Evolutionary conservation across 2,113 vertebrate genomes (phyloP).

Genomic region (Phylloscopus whistleri): DNA sequence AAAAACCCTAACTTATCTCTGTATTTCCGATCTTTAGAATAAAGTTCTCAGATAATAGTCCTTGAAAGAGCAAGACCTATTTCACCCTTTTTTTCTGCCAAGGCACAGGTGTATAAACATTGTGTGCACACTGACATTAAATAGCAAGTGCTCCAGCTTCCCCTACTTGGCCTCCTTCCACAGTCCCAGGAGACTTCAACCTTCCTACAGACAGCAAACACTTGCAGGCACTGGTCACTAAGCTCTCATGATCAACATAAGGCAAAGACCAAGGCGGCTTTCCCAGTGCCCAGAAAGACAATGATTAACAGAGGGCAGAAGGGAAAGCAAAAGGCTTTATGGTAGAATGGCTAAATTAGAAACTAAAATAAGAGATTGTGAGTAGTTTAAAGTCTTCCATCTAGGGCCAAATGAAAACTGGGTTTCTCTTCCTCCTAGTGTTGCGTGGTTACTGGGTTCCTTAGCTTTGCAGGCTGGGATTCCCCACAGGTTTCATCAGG

Average conservation of each 20-base stretch:
- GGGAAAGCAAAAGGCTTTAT: not conserved
- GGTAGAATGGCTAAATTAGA: not conserved
- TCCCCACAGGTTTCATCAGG: not conserved
- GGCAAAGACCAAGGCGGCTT: accelerated
- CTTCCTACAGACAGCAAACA: not conserved
- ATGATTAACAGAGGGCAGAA: not conserved
- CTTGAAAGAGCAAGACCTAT: not conserved
- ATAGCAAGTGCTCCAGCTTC: not conserved
- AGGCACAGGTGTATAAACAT: not conserved
- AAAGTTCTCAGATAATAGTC: not conserved
- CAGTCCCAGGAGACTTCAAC: not conserved
- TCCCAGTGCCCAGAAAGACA: not conserved
- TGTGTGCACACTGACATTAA: not conserved
- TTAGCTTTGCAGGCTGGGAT: not conserved
- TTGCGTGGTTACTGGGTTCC: not conserved
- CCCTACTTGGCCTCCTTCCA: not conserved
- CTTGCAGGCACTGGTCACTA: not conserved
- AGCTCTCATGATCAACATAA: not conserved
- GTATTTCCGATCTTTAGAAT: not conserved
- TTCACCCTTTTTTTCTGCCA: not conserved
- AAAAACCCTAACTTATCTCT: not conserved
- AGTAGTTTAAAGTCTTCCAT: not conserved
- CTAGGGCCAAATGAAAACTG: not conserved
- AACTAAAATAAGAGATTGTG: not conserved
- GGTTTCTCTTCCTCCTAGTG: not conserved